Percentiles rank a stretch among this genome's conserved stretches.
Evolutionary conservation across 1,140 invertebrate genomes (phyloP).

Genomic region (Spodoptera frugiperda): DNA sequence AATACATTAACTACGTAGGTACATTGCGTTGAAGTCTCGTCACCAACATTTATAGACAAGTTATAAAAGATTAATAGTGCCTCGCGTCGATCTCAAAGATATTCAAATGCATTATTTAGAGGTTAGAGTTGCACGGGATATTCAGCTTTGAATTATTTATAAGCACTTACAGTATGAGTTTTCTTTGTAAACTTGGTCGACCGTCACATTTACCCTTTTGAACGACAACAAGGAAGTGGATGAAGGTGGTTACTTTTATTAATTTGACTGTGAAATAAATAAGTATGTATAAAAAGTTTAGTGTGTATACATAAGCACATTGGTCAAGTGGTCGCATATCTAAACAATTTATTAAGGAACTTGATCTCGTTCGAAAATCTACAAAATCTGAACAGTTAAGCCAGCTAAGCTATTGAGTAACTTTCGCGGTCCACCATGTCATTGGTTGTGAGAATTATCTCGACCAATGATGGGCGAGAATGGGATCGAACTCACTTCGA

Average conservation of each 20-base stretch:
- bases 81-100: slow-evolving; percentile 18
- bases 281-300: too few relatives aligned
- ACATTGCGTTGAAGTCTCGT: background rate
- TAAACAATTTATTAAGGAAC: too few relatives aligned
- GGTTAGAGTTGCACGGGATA: slow-evolving; percentile 11
- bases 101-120: slow-evolving; percentile 37
- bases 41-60: slow-evolving; percentile 6
- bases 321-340: too few relatives aligned
- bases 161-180: slow-evolving; percentile 19
- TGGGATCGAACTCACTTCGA: too few relatives aligned
- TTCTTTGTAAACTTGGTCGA: background rate
- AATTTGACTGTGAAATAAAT: too few relatives aligned
- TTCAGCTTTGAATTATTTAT: slow-evolving; percentile 22
- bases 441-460: too few relatives aligned
- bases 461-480: too few relatives aligned
- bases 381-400: too few relatives aligned
- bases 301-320: too few relatives aligned
- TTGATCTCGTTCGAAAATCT: too few relatives aligned
- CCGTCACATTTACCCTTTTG: background rate
- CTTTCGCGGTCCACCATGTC: too few relatives aligned
- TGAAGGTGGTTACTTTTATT: background rate
- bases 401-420: too few relatives aligned
- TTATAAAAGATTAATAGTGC: slow-evolving; percentile 34
- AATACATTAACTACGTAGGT: background rate
- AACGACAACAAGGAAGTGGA: background rate